Percentiles rank a stretch among this genome's conserved stretches.
These are phyloP conservation scores for Leucophora obtusa DNA, from an alignment of 2,888 invertebrate genomes.

Conservation along the genomic window DNA sequence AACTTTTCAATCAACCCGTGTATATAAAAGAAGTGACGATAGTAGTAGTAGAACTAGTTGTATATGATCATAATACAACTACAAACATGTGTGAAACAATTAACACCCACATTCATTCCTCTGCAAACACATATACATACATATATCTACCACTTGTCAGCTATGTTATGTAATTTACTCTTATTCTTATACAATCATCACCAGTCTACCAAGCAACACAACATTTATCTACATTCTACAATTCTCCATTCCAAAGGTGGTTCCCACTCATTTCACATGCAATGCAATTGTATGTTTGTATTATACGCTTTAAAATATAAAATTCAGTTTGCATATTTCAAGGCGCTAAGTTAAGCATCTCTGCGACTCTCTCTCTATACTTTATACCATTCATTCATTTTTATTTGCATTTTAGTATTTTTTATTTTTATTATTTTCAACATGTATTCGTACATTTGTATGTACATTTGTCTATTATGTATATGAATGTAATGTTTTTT, in stretches of 20 bases:
- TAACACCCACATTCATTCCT: constrained; percentile 39
- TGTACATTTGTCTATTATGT: constrained; percentile 3
- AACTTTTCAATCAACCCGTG: constrained; percentile 27
- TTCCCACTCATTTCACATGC: constrained; percentile 28
- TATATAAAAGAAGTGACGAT: constrained; percentile 1
- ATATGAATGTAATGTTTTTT: constrained; percentile 19
- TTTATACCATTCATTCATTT: constrained; percentile 46
- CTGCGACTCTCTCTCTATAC: constrained; percentile 22
- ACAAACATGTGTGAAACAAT: constrained; percentile 30
- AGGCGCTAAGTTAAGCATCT: constrained; percentile 62
- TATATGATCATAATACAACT: constrained; percentile 32
- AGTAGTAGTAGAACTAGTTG: not conserved
- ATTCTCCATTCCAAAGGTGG: constrained; percentile 1
- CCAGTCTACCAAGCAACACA: not conserved
- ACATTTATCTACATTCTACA: not conserved
- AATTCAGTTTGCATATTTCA: constrained; percentile 62
- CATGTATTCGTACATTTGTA: constrained; percentile 10
- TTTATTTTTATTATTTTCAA: constrained; percentile 26
- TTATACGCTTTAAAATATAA: constrained; percentile 44
- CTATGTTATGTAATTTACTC: constrained; percentile 47
- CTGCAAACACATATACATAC: not conserved
- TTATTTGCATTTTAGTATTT: constrained; percentile 53
- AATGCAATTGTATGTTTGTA: not conserved
- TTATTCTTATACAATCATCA: constrained; percentile 52
- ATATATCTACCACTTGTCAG: constrained; percentile 23